Base-by-base conservation (phyloP, 2,888 invertebrate species). In the Machimus rusticus region DNA sequence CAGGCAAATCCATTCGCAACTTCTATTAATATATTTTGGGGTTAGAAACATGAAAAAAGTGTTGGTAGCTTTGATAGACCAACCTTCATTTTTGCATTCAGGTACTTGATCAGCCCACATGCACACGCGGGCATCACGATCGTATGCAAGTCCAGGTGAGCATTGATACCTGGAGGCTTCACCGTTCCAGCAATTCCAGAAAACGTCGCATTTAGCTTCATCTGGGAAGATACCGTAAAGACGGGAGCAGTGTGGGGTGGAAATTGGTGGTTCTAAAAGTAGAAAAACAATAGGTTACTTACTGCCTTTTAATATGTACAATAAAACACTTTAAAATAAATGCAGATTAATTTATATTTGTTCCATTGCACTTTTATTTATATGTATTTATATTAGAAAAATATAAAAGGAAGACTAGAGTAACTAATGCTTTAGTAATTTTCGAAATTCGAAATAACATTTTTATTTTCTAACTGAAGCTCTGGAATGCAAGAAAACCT, bases 101-200 rank as follows among this genome's bases (percentile, higher is more conserved):
- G 97, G 96, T 88, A 98, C 97, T 94, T 98, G 97, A 94, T 99
- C 97, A 90, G 98, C 97, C 99, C 99, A 97, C 97, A 98, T 98
- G 94, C 98, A 98, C 87, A 98, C 97, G 90, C 98, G 95, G 86
- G 98, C 95, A 93, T 98, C 97, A 90, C 98, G 95, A 94, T 99
- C 97, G 94, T 98, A 98, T 89, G 98, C 98, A 84, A 98, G 95
- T 90, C 98, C 98, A 90, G 98, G 98, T 90, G 98, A 97, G 94
- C 98, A 98, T 93, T 98, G 97, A 93, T 98, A 98, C 91, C 97
- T 95, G 91, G 97, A 97, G 5, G 98, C 96, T 92, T 98, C 98
- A 86, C 98, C 98, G 93, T 97, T 98, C 98, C 98, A 98, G 93
- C 98, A 98, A 93, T 98, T 98, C 97, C 98, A 98, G 96, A 98